Evolutionary conservation across 2,113 vertebrate species (phyloP), one percentile per base, ranked within the genome.

Genomic region (Sylvietta virens): DNA sequence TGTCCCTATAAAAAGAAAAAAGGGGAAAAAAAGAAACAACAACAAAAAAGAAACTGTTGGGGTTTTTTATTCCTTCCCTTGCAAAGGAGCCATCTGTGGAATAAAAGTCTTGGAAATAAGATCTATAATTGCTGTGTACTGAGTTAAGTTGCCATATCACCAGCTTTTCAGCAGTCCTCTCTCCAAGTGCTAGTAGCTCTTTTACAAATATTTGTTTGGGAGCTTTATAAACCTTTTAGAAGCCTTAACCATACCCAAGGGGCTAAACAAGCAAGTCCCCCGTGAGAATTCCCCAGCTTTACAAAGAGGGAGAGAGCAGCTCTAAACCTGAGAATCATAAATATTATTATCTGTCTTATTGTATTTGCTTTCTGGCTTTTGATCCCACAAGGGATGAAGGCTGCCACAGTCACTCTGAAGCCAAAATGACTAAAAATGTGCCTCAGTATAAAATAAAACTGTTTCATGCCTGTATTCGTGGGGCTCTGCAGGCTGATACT

Each of bases 171-270:
- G 62, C 37, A 71, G n/a, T 45, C 15, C 13, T 93, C 35, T 54
- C 42, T 78, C 56, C 65, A 70, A 74, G 48, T 18, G 8, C 60
- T 74, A 47, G 51, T 42, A 30, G 10, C 44, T 40, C 30, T 64
- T 70, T 89, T 19, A 64, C 64, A 91, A 84, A 83, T 81, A 95
- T 86, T 83, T 86, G 61, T 65, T 74, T 84, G 50, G 48, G 77
- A 89, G 76, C 30, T 77, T 37, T 50, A 50, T 27, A 83, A 95
- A 81, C 47, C 37, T 74, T 84, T 94, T 35, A 65, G 67, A 80
- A 91, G 79, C 30, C 37, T 80, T 81, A 77, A 45, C 58, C 31
- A 24, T 61, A 65, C 45, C 28, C 28, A 60, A 73, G 47, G 35
- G 56, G n/a, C 47, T 86, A 81, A 86, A 92, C 11, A 71, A 80